Base-by-base conservation (phyloP, 1,140 invertebrate species). In the Drosophila nigrodunni region DNA sequence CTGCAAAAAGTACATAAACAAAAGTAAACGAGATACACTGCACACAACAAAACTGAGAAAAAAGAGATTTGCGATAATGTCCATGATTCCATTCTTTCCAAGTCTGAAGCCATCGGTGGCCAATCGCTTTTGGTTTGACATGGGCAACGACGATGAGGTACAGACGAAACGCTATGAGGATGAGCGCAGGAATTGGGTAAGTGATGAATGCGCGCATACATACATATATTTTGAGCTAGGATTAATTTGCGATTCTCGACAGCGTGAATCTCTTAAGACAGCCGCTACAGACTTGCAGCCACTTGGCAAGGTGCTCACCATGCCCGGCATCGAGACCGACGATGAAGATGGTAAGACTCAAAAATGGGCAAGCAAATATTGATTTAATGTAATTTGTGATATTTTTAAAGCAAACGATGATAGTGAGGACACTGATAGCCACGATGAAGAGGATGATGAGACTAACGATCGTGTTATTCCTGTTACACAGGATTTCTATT, bases 401-500 rank as follows among this genome's bases (percentile, higher is more conserved):
- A 30, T 10, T 13, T 2, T 15, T 41, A 1, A 11, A 92, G 91
- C 90, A 3, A 92, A 92, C 50, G 91, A 92, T 50, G 91, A 92
- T 39, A 92, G 91, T 41, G 91, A 92, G 44, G 91, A 92, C 50
- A 90, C 91, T 1, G 91, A 92, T 52, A 92, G 91, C 39, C 90
- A 92, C 39, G 91, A 92, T 39, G 90, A 92, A 47, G 91, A 92
- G 37, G 91, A 92, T 46, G 91, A 92, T 25, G 91, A 92, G 58
- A 92, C 90, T 0, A 92, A 92, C 59, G 91, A 92, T 35, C 82
- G 88, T 1, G 85, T 82, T 47, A 90, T 92, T 25, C 80, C 90
- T 0, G 90, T 88, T 35, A 76, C 87, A 3, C 85, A 92, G 72
- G 85, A 89, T 34, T 89, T 89, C 15, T 89, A 85, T 41, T 74